Evolutionary conservation across 1,140 invertebrate genomes (phyloP), one percentile per base, ranked within the genome.

Genomic region (Diploscapter pachys): DNA sequence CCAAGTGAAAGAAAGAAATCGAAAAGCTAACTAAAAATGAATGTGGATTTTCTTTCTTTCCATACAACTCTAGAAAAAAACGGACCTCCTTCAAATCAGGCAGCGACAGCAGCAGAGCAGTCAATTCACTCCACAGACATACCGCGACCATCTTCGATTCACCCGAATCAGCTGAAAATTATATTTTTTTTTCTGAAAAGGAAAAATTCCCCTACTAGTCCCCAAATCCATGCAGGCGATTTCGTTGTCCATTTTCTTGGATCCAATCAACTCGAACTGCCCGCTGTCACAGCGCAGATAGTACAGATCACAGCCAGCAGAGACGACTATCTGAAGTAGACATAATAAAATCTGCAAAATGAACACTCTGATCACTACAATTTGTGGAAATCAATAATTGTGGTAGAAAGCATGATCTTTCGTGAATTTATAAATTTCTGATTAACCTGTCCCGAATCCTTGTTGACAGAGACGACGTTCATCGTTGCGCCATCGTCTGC

Each of bases 51-150:
- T 31, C 31, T 31, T 31, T 31, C 31, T 31, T 31, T 31, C 31
- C 31, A 31, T 31, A 31, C 31, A 31, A 31, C 31, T 31, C 31
- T 31, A 31, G 31, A 31, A 31, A 31, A 31, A 31, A 31, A 31
- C 31, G 31, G 0, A 55, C 13, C 5, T 59, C 11, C n/a, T 61
- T 8, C 9, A 71, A 51, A 72, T 31, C 57, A 5, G 94, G 93
- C 64, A 98, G 82, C 4, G 89, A 89, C 8, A 96, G 87, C 57
- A 97, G 90, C 31, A 93, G 88, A 49, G 94, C 93, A 0, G 94
- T 96, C 79, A 98, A 96, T 82, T 98, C 95, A 6, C 93, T 96
- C 96, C 96, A 99, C 31, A 98, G 88, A 0, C 96, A 96, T 56
- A 98, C 93, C 31, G 93, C 93, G 56, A 93, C 91, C 9, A 96